Conservation (phyloP, 2,113 vertebrate genomes). For the Tenrec ecaudatus region DNA sequence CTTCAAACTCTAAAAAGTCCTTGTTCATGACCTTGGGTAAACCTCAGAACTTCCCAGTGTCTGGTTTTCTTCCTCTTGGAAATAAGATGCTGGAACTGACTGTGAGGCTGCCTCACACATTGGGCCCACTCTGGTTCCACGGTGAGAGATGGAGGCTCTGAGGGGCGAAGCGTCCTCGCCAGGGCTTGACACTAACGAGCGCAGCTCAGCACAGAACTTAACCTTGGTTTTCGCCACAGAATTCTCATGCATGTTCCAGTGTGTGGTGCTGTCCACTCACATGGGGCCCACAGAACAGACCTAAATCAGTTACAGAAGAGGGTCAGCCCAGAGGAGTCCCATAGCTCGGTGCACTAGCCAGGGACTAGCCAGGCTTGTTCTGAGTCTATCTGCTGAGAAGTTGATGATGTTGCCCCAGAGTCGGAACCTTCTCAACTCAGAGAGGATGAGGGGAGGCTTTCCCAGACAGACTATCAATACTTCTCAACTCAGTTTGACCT, state of each 20-base stretch:
- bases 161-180: background rate
- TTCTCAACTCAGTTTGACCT: background rate
- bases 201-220: fast-evolving
- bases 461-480: background rate
- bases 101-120: background rate
- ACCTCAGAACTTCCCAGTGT: background rate
- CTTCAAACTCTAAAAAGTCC: slow-evolving; percentile 38
- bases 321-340: background rate
- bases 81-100: background rate
- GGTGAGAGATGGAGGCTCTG: background rate
- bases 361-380: background rate
- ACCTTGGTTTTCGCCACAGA: fast-evolving
- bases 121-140: background rate
- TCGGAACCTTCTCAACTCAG: background rate
- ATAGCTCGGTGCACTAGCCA: background rate
- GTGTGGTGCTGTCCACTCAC: background rate
- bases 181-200: no score
- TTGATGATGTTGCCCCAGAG: background rate
- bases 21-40: slow-evolving; percentile 59
- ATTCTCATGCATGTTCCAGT: background rate
- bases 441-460: background rate
- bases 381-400: background rate
- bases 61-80: background rate
- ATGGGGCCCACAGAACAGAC: fast-evolving
- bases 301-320: background rate